Evolutionary conservation across 2,888 invertebrate species (phyloP).

Genomic region (Axea sp.): DNA sequence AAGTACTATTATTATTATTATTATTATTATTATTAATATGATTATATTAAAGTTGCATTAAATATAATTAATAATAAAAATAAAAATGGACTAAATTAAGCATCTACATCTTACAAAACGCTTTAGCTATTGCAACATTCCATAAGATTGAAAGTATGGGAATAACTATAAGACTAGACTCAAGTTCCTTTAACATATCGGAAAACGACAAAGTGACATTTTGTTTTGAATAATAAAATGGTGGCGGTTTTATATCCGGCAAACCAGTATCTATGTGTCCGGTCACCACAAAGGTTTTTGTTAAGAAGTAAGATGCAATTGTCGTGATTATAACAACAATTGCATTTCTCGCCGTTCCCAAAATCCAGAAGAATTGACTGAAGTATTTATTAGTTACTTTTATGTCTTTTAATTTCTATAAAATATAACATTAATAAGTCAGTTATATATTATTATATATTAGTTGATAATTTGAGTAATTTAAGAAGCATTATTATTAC

Average conservation of each 20-base stretch:
- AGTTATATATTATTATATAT: background rate
- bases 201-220: slow-evolving; percentile 80
- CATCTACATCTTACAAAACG: slow-evolving; percentile 85
- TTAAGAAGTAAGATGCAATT: slow-evolving; percentile 81
- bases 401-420: slow-evolving; percentile 83
- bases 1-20: no score
- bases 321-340: slow-evolving; percentile 84
- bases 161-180: slow-evolving; percentile 85
- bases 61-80: no score
- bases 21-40: no score
- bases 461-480: no score
- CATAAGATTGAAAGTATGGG: slow-evolving; percentile 88
- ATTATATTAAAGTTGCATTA: no score
- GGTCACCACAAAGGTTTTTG: slow-evolving; percentile 64
- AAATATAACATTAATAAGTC: background rate
- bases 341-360: slow-evolving; percentile 86
- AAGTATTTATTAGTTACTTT: slow-evolving; percentile 75
- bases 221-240: slow-evolving; percentile 81
- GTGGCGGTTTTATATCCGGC: slow-evolving; percentile 81
- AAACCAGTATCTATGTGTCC: slow-evolving; percentile 83
- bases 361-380: slow-evolving; percentile 82
- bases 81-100: no score
- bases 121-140: slow-evolving; percentile 91
- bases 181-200: slow-evolving; percentile 83
- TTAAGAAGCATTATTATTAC: no score